Evolutionary conservation across 2,888 invertebrate genomes (phyloP).

Genomic region (Harpalus rubripes): DNA sequence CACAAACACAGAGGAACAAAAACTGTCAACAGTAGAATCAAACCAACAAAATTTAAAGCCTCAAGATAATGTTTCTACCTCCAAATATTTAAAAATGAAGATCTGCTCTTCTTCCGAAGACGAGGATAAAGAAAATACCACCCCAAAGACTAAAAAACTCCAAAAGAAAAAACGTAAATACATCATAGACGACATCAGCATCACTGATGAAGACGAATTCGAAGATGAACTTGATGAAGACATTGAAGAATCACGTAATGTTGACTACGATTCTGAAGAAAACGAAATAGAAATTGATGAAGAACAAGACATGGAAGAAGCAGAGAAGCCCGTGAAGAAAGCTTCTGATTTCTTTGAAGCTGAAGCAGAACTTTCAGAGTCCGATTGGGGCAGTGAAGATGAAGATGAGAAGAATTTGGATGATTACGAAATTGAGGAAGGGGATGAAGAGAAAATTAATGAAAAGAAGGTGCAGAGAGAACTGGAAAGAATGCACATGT

Average conservation of each 20-base stretch:
- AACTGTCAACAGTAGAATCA: constrained; percentile 45
- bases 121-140: constrained; percentile 71
- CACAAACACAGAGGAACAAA: background rate
- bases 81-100: constrained; percentile 64
- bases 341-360: constrained; percentile 89
- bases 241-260: constrained; percentile 73
- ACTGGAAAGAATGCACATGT: constrained; percentile 92
- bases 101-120: constrained; percentile 74
- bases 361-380: constrained; percentile 95
- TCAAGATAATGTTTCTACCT: constrained; percentile 25
- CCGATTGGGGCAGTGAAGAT: constrained; percentile 93
- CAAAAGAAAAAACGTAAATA: constrained; percentile 69
- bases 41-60: constrained; percentile 50
- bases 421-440: constrained; percentile 89
- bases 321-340: constrained; percentile 74
- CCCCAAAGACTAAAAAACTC: constrained; percentile 70
- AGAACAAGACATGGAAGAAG: background rate
- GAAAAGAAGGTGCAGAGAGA: constrained; percentile 88
- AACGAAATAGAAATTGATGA: constrained; percentile 81
- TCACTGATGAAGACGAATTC: constrained; percentile 71
- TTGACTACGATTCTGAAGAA: constrained; percentile 92
- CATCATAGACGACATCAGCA: constrained; percentile 69
- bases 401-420: constrained; percentile 91
- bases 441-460: constrained; percentile 91
- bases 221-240: constrained; percentile 74